Conservation (phyloP, 2,797 vertebrate genomes). For the Pteropus rufus region DNA sequence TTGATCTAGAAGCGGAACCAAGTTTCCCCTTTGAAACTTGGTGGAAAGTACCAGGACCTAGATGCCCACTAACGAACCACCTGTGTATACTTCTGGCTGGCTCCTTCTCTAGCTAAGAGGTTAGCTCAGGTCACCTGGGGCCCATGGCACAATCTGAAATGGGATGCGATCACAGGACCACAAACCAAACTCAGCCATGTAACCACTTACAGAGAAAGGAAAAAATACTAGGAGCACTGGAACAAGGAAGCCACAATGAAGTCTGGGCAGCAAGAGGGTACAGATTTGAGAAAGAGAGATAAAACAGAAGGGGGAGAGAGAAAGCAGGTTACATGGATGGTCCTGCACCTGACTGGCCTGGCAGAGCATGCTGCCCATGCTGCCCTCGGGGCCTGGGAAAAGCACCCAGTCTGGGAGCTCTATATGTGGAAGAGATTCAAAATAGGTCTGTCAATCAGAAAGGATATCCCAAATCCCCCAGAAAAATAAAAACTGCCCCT, state of each 20-base stretch:
- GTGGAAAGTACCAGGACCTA: neutral
- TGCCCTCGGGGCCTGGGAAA: neutral
- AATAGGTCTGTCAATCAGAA: neutral
- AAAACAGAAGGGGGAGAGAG: neutral
- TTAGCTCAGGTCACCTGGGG: neutral
- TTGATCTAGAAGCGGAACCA: neutral
- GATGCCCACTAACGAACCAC: neutral
- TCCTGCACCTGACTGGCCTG: fast-evolving
- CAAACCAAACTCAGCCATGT: neutral
- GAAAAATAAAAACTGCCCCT: neutral
- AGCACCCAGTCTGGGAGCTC: neutral
- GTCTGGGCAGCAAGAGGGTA: neutral
- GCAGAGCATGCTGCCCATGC: neutral
- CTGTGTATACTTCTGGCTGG: fast-evolving
- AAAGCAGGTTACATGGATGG: fast-evolving
- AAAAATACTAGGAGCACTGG: fast-evolving
- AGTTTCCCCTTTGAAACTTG: neutral
- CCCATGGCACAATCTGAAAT: fast-evolving
- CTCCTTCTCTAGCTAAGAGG: neutral
- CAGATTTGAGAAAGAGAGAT: neutral
- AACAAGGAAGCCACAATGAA: neutral
- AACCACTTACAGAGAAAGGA: neutral
- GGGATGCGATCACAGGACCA: neutral
- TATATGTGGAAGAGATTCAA: neutral
- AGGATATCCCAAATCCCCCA: fast-evolving